phyloP scores from a whole-genome alignment of 2,113 vertebrate genomes.

The Vireo altiloquus region DNA sequence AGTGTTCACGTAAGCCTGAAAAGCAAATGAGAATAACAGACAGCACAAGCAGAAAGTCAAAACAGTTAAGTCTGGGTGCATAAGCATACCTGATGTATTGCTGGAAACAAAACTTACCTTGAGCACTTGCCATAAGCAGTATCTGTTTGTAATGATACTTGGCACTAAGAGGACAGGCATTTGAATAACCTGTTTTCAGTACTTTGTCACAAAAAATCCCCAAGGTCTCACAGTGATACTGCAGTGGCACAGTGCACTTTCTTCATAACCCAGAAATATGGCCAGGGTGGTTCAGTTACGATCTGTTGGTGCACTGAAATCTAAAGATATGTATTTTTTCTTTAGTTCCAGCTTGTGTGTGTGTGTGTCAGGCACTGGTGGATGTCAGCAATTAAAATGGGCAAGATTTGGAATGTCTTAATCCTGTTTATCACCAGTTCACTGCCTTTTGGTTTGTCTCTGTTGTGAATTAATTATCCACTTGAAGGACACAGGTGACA shows the following conservation, averaged over 20 bases:
- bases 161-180: not conserved
- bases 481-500: not conserved
- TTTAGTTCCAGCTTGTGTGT: not conserved
- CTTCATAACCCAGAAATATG: not conserved
- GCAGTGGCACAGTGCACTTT: not conserved
- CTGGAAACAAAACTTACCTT: not conserved
- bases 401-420: not conserved
- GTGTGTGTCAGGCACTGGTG: not conserved
- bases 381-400: not conserved
- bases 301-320: not conserved
- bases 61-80: not conserved
- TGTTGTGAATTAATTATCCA: not conserved
- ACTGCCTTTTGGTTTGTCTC: not conserved
- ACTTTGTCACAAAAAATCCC: accelerated
- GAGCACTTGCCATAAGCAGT: not conserved
- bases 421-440: not conserved
- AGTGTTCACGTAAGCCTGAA: not conserved
- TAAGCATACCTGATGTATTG: not conserved
- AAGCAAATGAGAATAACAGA: not conserved
- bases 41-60: not conserved
- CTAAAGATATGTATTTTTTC: not conserved
- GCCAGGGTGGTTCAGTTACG: not conserved
- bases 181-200: not conserved
- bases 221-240: not conserved
- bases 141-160: not conserved